Evolutionary conservation across 2,797 vertebrate genomes (phyloP), one percentile per base, ranked within the genome.

Genomic region (Falco columbarius): DNA sequence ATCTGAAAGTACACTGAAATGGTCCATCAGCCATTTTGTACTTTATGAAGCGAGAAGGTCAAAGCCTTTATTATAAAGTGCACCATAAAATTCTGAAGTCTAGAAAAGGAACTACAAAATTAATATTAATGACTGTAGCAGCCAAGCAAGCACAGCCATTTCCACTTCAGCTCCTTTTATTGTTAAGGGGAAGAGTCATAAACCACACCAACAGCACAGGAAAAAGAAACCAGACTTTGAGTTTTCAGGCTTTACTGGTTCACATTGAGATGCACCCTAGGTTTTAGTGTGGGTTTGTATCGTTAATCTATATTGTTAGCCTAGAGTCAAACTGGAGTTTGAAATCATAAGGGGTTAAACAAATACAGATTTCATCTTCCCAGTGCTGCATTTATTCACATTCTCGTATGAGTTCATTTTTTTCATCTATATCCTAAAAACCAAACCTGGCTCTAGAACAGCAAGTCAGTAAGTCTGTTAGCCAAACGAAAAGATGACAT

Each of bases 111-210:
- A 89, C 71, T 76, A 76, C 40, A 71, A 93, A 80, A 96, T 95
- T 84, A 95, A 66, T 91, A 96, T 89, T 93, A 93, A 96, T 63
- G 81, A 63, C 74, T 85, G 42, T 9, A 95, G 93, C 56, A 91
- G 74, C 94, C 40, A 94, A 90, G 86, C 86, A 86, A 95, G 86
- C 81, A 82, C 67, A 94, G 94, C 89, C 52, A 76, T 95, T 96
- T 96, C 86, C 81, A 94, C 84, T 84, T 96, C 63, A 91, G 47
- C 55, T 86, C 40, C 30, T 83, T 83, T 91, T 65, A 66, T 29
- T 90, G 42, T 38, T 82, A 61, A 92, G 59, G 14, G 17, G 10
- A 91, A 90, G 85, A 90, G 21, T 85, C 83, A 93, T 67, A 97
- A 97, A 94, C 77, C 54, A 90, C 46, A 89, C 29, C 27, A 87